phyloP scores from a whole-genome alignment of 1,140 invertebrate species.

The Pseudomyrmex dendroicus region DNA sequence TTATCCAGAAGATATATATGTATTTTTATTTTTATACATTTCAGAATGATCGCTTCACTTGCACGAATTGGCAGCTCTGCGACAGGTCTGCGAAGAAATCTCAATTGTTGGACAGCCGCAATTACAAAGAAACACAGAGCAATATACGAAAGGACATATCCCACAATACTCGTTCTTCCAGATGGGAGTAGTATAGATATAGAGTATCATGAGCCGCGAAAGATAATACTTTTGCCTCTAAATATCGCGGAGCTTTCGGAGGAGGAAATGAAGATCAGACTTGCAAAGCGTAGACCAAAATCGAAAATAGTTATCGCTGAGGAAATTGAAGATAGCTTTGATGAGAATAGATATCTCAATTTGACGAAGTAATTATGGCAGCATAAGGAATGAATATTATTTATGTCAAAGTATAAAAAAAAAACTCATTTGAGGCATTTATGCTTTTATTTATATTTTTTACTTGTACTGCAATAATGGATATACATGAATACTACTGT shows the following conservation, averaged over 20 bases:
- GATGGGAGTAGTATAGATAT: conserved; percentile 94
- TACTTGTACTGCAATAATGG: background rate
- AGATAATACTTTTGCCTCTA: conserved; percentile 93
- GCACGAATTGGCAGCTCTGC: conserved; percentile 28
- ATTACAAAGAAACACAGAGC: conserved; percentile 90
- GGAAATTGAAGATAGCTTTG: conserved; percentile 91
- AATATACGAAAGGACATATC: conserved; percentile 90
- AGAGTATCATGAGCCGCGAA: conserved; percentile 92
- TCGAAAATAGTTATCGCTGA: conserved; percentile 90
- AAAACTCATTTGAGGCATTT: background rate
- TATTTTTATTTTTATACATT: conserved; percentile 50
- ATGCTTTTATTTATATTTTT: background rate
- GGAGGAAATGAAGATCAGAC: conserved; percentile 87
- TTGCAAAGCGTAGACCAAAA: conserved; percentile 91
- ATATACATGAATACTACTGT: conserved; percentile 13
- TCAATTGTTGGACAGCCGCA: conserved; percentile 88
- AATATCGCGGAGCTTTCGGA: conserved; percentile 90
- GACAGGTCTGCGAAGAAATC: conserved; percentile 72
- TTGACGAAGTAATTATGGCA: conserved; percentile 87
- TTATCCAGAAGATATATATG: background rate
- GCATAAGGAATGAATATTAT: background rate
- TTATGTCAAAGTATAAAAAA: conserved; percentile 1
- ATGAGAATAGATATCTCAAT: conserved; percentile 91
- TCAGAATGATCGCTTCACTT: conserved; percentile 73
- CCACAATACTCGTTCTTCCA: conserved; percentile 90